A percentile compares a stretch with the other conserved stretches of the same genome.
Conservation (phyloP, 2,113 vertebrate genomes). For the Plecotus auritus region DNA sequence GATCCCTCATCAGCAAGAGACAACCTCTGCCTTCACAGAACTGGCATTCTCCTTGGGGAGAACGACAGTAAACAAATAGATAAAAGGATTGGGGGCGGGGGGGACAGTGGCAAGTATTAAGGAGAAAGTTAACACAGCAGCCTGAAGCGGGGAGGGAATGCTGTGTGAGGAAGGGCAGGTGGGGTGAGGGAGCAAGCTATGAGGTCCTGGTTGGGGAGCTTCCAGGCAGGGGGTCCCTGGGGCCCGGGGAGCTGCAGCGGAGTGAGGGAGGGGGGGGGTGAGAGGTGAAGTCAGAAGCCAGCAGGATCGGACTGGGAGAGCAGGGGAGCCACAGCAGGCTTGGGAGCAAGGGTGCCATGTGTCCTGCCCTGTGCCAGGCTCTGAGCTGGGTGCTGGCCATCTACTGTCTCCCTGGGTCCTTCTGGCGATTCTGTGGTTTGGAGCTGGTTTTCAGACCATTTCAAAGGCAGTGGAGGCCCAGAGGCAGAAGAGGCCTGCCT, state of each 20-base stretch:
- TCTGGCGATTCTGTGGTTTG: neutral
- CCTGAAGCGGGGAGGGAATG: neutral
- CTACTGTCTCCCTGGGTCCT: neutral
- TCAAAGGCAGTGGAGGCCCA: neutral
- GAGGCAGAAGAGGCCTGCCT: neutral
- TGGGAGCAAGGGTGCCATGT: fast-evolving
- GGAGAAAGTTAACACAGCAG: neutral
- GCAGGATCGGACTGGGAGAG: neutral
- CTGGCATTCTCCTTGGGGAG: neutral
- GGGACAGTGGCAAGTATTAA: neutral
- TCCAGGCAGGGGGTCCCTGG: too few species aligned
- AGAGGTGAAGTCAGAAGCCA: neutral
- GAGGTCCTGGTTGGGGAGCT: neutral
- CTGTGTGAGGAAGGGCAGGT: neutral
- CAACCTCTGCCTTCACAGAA: neutral
- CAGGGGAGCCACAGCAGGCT: neutral
- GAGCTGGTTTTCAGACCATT: neutral
- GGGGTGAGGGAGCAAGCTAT: neutral
- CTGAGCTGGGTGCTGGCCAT: neutral
- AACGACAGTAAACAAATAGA: neutral
- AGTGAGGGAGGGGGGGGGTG: fast-evolving
- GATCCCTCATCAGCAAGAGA: neutral
- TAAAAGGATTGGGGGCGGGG: too few species aligned
- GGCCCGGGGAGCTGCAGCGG: neutral
- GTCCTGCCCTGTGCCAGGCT: neutral